Evolutionary conservation across 2,888 invertebrate species (phyloP), one percentile per base, ranked within the genome.

Genomic region (Dynastes grantii): DNA sequence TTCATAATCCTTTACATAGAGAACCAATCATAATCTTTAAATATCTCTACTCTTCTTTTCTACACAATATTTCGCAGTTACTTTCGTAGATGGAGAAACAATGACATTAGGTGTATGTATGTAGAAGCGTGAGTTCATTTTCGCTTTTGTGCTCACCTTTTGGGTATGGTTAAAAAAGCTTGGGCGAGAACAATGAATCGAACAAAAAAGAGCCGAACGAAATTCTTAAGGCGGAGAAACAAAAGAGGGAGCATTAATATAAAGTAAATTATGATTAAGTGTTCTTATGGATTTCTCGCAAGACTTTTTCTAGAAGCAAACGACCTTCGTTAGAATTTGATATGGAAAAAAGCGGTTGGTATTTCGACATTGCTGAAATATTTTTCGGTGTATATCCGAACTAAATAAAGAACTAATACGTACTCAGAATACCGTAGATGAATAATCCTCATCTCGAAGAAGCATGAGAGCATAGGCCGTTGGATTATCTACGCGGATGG

Each of bases 291-390:
- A 13, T 29, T 53, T 27, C 4, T 49, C 68, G 22, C 29, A 16
- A 49, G 51, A 27, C 13, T 8, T 45, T 68, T 49, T 68, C 68
- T 51, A 4, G 49, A 68, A 51, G 11, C 8, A 11, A 45, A 45
- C 45, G 68, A 13, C 68, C 51, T 68, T 49, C 29, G 22, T 6
- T 49, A 27, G 68, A 68, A 68, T 68, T 65, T 65, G 2, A 0
- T 40, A 27, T 45, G 22, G 16, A 68, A 45, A 45, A 8, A 32
- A 32, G 4, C 32, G 5, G 32, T 32, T 32, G 32, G 32, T 32
- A 32, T 4, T 32, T 32, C 32, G 32, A 32, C 32, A 32, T 32
- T 32, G 32, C 32, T 32, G 45, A 8, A 45, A 11, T 8, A 9
- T 45, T 8, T 11, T 45, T 9, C 9, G 45, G 9, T 11, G 45